Base-by-base conservation (phyloP, 2,888 invertebrate genomes). In the Alloplasta piceator region DNA sequence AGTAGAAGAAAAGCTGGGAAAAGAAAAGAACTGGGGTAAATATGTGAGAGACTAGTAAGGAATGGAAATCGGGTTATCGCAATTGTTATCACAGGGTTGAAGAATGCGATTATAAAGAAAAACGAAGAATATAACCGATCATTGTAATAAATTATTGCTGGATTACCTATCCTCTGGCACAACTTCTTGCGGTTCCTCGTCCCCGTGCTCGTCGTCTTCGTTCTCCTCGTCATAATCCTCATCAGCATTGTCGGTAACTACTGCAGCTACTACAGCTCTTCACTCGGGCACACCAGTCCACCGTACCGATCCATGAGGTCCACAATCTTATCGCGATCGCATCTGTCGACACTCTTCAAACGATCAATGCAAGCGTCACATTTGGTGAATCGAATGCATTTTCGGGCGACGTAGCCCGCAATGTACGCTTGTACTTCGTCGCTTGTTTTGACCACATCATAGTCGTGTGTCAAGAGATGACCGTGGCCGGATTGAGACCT, bases 201-300 rank as follows among this genome's bases (percentile, higher is more conserved):
- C n/a, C 56, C 4, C 10, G 38, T 56, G 48, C 63, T 92, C 92
- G 36, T 88, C 88, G 68, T 92, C 90, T 50, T 88, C 87, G 43
- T 78, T 66, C 1, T 71, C 71, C 6, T 71, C 77, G 60, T 72
- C 78, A 41, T 63, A 81, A 74, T 87, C 71, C 79, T 4, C 61
- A 5, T 82, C 79, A 10, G 66, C 61, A 39, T 82, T 77, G 16
- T 87, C 87, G 64, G 86, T 78, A 50, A 86, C 91, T 36, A 41
- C 55, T 46, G 90, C n/a, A n/a, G n/a, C n/a, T n/a, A n/a, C n/a
- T n/a, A n/a, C n/a, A 82, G 46, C 43, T 71, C 67, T 61, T 82
- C 82, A 68, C 75, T 82, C 39, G 76, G 79, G 56, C 61, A 76
- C 7, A 79, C 55, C 6, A 82, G 56, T 39, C 60, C 71, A 46